Evolutionary conservation across 2,113 vertebrate genomes (phyloP).

Genomic region (Stigmatopora argus): DNA sequence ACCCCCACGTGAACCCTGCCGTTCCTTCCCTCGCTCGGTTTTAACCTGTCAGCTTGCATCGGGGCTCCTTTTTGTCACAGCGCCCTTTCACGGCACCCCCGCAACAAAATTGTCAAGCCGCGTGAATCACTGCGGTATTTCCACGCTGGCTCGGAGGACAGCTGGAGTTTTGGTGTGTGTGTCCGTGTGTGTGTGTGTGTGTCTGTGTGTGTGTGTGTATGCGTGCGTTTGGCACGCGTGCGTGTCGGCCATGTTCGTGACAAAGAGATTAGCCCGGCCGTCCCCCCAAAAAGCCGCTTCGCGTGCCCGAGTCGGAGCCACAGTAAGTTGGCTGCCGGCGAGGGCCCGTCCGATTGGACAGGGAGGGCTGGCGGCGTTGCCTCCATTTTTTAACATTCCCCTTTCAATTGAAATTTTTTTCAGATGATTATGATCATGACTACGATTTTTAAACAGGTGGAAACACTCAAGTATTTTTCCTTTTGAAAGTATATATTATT

Average conservation of each 20-base stretch:
- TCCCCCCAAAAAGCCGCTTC: slow-evolving; percentile 35
- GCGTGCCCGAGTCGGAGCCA: slow-evolving; percentile 42
- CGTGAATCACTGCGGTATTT: slow-evolving; percentile 41
- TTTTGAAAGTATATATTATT: no score
- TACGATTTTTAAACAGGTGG: no score
- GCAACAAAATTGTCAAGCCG: slow-evolving; percentile 16
- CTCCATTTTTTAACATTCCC: no score
- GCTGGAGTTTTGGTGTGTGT: slow-evolving; percentile 8
- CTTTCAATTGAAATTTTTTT: no score
- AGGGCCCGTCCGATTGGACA: no score
- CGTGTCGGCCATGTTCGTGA: slow-evolving; percentile 42
- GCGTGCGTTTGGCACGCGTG: slow-evolving; percentile 5
- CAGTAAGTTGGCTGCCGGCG: no score
- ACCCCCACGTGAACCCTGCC: slow-evolving; percentile 44
- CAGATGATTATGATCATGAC: no score
- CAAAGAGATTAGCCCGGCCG: slow-evolving; percentile 50
- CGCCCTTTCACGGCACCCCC: slow-evolving; percentile 45
- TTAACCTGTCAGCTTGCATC: slow-evolving; percentile 42
- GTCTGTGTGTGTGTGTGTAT: background rate
- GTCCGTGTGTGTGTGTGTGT: no score
- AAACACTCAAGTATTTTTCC: no score
- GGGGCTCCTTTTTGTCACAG: slow-evolving; percentile 35
- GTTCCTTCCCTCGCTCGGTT: slow-evolving; percentile 18
- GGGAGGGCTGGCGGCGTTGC: no score
- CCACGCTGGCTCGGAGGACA: slow-evolving; percentile 15